phyloP scores from a whole-genome alignment of 2,888 invertebrate species.

The Andrena chrysosceles region DNA sequence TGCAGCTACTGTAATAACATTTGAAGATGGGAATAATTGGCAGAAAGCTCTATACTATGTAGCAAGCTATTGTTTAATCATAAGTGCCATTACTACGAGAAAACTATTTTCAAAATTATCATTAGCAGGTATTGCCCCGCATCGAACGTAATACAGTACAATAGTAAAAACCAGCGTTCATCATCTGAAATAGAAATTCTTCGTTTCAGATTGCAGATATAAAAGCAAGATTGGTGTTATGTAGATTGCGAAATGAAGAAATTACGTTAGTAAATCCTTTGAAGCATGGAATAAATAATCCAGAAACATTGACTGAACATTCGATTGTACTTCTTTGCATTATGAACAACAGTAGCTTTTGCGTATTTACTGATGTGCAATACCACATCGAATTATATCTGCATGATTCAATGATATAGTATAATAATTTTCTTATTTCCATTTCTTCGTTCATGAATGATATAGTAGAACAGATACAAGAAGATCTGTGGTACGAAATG shows the following conservation, averaged over 20 bases:
- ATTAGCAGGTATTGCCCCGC: accelerated
- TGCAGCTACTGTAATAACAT: too few relatives aligned
- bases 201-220: too few relatives aligned
- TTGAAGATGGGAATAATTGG: too few relatives aligned
- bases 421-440: not conserved
- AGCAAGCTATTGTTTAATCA: too few relatives aligned
- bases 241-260: not conserved
- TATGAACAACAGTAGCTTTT: constrained; percentile 45
- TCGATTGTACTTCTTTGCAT: not conserved
- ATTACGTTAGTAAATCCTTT: constrained; percentile 1
- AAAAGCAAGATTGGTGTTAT: too few relatives aligned
- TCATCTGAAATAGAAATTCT: not conserved
- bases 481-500: not conserved
- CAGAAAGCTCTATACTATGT: too few relatives aligned
- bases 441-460: not conserved
- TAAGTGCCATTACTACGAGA: too few relatives aligned
- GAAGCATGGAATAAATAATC: not conserved
- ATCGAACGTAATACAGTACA: not conserved
- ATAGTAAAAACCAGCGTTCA: not conserved
- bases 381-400: constrained; percentile 51
- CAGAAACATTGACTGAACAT: not conserved
- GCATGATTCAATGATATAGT: not conserved
- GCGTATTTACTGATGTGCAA: constrained; percentile 5
- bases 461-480: too few relatives aligned
- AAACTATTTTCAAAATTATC: too few relatives aligned